A percentile compares a stretch with the other conserved stretches of the same genome.
phyloP scores from a whole-genome alignment of 1,140 invertebrate genomes.

The Gryon sp. region DNA sequence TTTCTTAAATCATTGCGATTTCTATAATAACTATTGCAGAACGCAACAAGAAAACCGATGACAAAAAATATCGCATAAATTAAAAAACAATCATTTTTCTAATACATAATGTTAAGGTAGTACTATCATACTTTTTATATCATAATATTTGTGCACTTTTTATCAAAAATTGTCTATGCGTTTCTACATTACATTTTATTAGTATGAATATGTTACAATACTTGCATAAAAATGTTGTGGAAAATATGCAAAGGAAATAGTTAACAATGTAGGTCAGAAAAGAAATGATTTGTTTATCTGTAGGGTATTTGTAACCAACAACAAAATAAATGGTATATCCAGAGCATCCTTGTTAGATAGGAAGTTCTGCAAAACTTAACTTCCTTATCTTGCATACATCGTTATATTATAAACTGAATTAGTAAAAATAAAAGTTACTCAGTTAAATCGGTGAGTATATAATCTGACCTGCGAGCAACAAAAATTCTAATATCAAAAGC shows the following conservation, averaged over 20 bases:
- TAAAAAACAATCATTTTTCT: no score
- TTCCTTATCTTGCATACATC: constrained; percentile 28
- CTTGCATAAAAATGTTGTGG: no score
- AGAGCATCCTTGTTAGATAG: constrained; percentile 49
- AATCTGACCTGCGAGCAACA: constrained; percentile 29
- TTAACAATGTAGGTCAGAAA: constrained; percentile 21
- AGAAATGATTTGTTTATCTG: constrained; percentile 50
- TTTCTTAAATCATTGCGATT: no score
- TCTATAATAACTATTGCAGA: no score
- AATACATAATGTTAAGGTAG: no score
- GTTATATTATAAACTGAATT: constrained; percentile 10
- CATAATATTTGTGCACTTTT: no score
- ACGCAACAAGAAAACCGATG: no score
- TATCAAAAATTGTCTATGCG: no score
- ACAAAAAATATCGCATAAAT: no score
- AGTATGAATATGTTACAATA: no score
- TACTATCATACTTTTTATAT: no score
- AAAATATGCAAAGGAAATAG: background rate
- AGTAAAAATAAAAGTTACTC: constrained; percentile 19
- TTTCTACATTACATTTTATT: no score
- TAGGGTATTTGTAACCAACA: constrained; percentile 12
- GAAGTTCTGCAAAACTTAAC: constrained; percentile 22
- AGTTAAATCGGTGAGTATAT: constrained; percentile 5
- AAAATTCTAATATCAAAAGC: constrained; percentile 22
- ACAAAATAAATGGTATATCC: constrained; percentile 24